Base-by-base conservation (phyloP, 2,888 invertebrate species). In the Drosophila histrio region DNA sequence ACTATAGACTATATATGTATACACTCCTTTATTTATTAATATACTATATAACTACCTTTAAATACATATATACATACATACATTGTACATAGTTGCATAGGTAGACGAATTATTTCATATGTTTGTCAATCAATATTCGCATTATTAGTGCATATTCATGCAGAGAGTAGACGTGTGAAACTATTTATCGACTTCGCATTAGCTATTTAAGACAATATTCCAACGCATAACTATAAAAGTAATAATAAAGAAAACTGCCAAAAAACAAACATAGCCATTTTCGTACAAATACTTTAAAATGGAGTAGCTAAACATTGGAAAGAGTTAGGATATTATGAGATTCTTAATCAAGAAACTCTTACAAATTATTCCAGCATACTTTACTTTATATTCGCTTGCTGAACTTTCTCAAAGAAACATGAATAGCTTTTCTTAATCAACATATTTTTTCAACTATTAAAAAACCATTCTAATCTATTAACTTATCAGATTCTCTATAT, bases 101-200 rank as follows among this genome's bases (percentile, higher is more conserved):
- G 62, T 72, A 72, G 76, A 53, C 53, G 44, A 61, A 75, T 75
- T 69, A 75, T 57, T 61, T 50, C n/a, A 56, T 24, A 54, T 56
- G 32, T 39, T 47, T 52, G 46, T 46, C 46, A 28, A 57, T n/a
- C 44, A 50, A 22, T 57, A 65, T 43, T 64, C 38, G 39, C 39
- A 47, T 22, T 41, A 13, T 47, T 36, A 63, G 62, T 50, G 30
- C 36, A 26, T 65, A 43, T 50, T 34, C 64, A 64, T 56, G 26
- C 13, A 44, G 54, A 15, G 30, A 7, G 49, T 63, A 50, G 24
- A 63, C 22, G 38, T 15, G 49, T 54, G 41, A 39, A 44, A 24
- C 28, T 50, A 53, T 38, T 44, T 46, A 32, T 56, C n/a, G 46
- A 72, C 49, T 43, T 46, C 44, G 24, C 21, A 56, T 34, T 39